A percentile compares a stretch with the other conserved stretches of the same genome.
These are phyloP conservation scores for Tautogolabrus adspersus DNA, from an alignment of 2,113 vertebrate species.

Conservation along the genomic window DNA sequence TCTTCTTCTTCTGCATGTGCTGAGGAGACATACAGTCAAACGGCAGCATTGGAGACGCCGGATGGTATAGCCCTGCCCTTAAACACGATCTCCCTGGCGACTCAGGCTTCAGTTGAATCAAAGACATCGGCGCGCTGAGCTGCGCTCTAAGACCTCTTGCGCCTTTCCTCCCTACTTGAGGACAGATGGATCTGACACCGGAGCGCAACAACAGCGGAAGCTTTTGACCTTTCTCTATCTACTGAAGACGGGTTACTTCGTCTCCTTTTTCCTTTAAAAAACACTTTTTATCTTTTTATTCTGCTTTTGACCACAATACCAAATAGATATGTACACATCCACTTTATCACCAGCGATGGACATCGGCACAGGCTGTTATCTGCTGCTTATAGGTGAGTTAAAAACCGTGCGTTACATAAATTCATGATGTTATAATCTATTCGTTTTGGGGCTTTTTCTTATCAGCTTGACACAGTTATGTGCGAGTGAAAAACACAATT, in stretches of 20 bases:
- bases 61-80: slow-evolving; percentile 8
- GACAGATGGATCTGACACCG: slow-evolving; percentile 61
- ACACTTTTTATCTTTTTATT: not conserved
- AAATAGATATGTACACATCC: slow-evolving; percentile 84
- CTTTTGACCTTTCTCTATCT: not conserved
- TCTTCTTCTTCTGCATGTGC: not conserved
- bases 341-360: slow-evolving; percentile 86
- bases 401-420: not conserved
- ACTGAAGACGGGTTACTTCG: not conserved
- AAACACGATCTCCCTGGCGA: slow-evolving; percentile 7
- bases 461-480: too few species aligned
- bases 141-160: slow-evolving; percentile 3
- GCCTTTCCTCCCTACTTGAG: not conserved
- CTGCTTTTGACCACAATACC: not conserved
- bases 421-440: too few species aligned
- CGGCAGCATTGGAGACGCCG: not conserved
- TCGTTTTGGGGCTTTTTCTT: too few species aligned
- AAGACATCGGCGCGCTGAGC: not conserved
- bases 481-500: not conserved
- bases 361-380: slow-evolving; percentile 83
- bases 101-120: not conserved
- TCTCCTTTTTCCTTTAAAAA: not conserved
- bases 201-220: not conserved
- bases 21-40: not conserved
- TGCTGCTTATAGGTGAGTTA: slow-evolving; percentile 85